phyloP scores from a whole-genome alignment of 2,113 vertebrate species.

The Eulacestoma nigropectus region DNA sequence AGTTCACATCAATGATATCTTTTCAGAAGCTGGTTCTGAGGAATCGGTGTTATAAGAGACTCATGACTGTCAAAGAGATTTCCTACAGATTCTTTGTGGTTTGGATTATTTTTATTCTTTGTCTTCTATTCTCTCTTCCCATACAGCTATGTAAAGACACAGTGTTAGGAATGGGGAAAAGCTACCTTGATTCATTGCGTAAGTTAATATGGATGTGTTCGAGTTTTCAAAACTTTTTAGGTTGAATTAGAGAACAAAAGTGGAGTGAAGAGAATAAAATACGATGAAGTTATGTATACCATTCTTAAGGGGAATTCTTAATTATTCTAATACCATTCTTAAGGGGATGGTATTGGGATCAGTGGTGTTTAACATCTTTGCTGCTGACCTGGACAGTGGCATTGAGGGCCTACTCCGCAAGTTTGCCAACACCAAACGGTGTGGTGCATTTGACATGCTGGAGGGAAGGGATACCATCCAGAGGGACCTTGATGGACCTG shows the following conservation, averaged over 20 bases:
- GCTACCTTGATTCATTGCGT: not conserved
- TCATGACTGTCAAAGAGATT: not conserved
- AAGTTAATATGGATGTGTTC: not conserved
- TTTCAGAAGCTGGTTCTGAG: not conserved
- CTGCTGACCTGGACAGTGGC: not conserved
- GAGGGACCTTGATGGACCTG: too few relatives aligned
- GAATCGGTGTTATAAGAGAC: rapidly evolving
- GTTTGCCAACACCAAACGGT: not conserved
- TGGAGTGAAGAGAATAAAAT: not conserved
- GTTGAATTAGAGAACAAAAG: not conserved
- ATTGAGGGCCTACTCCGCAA: not conserved
- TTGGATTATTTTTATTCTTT: not conserved
- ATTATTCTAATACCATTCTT: too few relatives aligned
- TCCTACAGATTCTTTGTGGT: not conserved
- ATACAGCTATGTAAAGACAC: not conserved
- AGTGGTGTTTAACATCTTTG: not conserved
- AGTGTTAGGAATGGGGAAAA: not conserved
- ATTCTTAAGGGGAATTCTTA: not conserved
- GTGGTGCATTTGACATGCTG: not conserved
- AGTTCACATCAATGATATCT: not conserved
- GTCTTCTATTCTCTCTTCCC: not conserved
- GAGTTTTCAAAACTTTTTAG: not conserved
- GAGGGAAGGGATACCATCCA: not conserved
- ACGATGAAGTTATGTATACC: not conserved
- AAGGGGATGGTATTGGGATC: not conserved